phyloP scores from a whole-genome alignment of 2,888 invertebrate genomes.

The Neocrepidodera transversa region DNA sequence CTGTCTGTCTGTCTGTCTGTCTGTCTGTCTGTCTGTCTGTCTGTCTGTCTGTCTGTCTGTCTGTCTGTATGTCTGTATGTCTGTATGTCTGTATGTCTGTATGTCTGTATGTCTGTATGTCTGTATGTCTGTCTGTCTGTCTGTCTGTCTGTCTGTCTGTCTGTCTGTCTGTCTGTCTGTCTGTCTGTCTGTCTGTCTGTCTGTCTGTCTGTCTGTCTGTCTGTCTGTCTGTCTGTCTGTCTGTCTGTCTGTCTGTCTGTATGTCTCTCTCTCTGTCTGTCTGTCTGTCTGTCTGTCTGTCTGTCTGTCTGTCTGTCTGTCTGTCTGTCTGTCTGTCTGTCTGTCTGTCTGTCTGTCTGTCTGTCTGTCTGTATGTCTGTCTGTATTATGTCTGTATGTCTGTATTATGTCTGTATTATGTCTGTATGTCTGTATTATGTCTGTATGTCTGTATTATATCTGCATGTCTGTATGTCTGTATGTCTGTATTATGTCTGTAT shows the following conservation, averaged over 20 bases:
- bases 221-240: slow-evolving; percentile 15
- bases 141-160: slow-evolving; percentile 11
- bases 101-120: slow-evolving; percentile 12
- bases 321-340: slow-evolving; percentile 9
- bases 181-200: too few species aligned
- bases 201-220: slow-evolving; percentile 15
- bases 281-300: slow-evolving; percentile 13
- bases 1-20: not conserved
- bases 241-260: slow-evolving; percentile 13
- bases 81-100: slow-evolving; percentile 11
- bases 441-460: too few species aligned
- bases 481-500: slow-evolving; percentile 11
- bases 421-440: slow-evolving; percentile 12
- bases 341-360: slow-evolving; percentile 10
- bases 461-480: slow-evolving; percentile 13
- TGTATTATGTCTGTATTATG: slow-evolving; percentile 1
- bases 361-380: too few species aligned
- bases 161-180: too few species aligned
- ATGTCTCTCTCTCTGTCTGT: too few species aligned
- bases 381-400: slow-evolving; percentile 13
- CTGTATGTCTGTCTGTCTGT: slow-evolving; percentile 12
- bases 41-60: too few species aligned
- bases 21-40: not conserved
- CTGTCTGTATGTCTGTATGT: slow-evolving; percentile 15
- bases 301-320: slow-evolving; percentile 21